A percentile compares a stretch with the other conserved stretches of the same genome.
Evolutionary conservation across 2,113 vertebrate genomes (phyloP).

Genomic region (Piaya cayana): DNA sequence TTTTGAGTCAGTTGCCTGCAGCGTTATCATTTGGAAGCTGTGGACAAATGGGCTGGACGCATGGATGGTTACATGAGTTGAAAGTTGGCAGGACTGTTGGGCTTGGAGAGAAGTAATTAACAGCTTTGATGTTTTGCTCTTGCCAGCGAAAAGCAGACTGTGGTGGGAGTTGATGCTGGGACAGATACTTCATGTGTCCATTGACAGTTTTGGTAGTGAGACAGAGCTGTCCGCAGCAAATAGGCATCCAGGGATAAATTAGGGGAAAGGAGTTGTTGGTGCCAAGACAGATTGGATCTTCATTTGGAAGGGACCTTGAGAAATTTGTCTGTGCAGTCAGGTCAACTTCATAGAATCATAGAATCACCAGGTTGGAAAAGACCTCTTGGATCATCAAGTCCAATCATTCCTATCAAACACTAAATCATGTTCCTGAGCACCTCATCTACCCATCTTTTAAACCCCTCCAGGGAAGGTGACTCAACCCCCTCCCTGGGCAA

Average conservation of each 20-base stretch:
- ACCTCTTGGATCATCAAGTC: too few relatives aligned
- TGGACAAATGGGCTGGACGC: fast-evolving
- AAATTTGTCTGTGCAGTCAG: background rate
- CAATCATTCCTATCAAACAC: too few relatives aligned
- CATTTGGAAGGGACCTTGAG: background rate
- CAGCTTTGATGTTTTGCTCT: background rate
- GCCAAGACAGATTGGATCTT: background rate
- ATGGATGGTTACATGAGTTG: background rate
- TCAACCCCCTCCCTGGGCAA: too few relatives aligned
- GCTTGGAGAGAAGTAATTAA: background rate
- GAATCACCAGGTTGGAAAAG: too few relatives aligned
- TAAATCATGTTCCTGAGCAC: too few relatives aligned
- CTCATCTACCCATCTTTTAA: too few relatives aligned
- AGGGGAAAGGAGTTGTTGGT: background rate
- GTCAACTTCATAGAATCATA: too few relatives aligned
- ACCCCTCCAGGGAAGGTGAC: too few relatives aligned
- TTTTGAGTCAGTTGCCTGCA: background rate
- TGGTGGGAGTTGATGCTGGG: background rate
- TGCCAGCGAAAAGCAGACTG: background rate
- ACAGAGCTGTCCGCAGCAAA: background rate
- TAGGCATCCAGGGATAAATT: background rate
- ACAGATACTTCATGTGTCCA: background rate
- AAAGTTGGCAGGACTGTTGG: background rate
- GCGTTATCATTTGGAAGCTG: background rate
- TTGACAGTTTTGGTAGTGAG: background rate